Evolutionary conservation across 2,113 vertebrate genomes (phyloP), one percentile per base, ranked within the genome.

Genomic region (Rynchops niger): DNA sequence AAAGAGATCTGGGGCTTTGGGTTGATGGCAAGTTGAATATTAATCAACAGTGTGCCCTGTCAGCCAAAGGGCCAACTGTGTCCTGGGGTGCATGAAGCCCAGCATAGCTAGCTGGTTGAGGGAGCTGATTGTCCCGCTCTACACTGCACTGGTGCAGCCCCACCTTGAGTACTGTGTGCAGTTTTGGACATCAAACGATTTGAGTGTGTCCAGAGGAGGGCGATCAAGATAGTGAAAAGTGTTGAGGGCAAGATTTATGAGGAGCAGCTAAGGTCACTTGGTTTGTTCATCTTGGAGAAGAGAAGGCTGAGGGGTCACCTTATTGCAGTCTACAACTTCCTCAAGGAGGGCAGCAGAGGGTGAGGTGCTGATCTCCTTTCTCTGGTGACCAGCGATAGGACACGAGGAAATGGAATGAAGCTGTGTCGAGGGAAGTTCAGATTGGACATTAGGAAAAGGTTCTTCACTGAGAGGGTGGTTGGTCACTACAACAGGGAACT

Each of bases 291-390:
- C n/a, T 69, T 49, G 17, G 47, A 92, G 61, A 70, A 53, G 30
- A 59, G 30, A 86, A 86, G 23, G 15, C 26, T 74, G 32, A 74
- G 38, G 26, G 9, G 4, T 53, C 16, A 65, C 66, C 43, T 36
- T 7, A 40, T 65, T 2, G 0, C 43, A 38, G 36, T 50, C 66
- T 65, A 38, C 27, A 43, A 6, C 25, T 55, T 73, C 15, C 32
- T 34, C 32, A 52, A 6, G 9, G 12, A 2, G 12, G 38, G 38
- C 26, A 58, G 26, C 0, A 0, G 26, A 52, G 9, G 15, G 19
- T 13, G 9, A 50, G 32, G 36, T 79, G 58, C n/a, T 62, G 47
- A 90, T 69, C 55, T 80, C 26, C 32, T 17, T 9, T 74, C 26
- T 76, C 19, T 62, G 55, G 13, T 78, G 63, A 63, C 17, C 20